Evolutionary conservation across 1,140 invertebrate genomes (phyloP), one percentile per base, ranked within the genome.

Genomic region (Monochamus saltuarius): DNA sequence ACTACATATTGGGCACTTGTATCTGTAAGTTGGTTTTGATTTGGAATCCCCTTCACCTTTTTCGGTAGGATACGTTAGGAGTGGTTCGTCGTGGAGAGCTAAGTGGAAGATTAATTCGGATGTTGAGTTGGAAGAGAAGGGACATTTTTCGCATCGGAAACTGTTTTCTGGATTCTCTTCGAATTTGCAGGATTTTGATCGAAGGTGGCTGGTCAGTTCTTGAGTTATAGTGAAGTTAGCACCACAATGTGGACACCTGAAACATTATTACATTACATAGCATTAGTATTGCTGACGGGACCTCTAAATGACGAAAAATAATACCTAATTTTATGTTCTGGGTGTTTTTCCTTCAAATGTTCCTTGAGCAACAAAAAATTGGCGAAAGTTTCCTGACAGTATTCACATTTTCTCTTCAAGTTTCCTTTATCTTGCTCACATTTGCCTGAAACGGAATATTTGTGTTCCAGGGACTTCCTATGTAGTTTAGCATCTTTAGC

Each of bases 121-220:
- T 36, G 76, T 67, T 0, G 79, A 81, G 19, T 79, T 66, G 2
- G 77, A 78, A 0, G 68, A 72, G 65, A 77, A 85, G 2, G 62
- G 45, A 64, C 83, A 85, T 3, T 72, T 73, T 1, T 66, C 62
- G 61, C 83, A 84, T 47, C 61, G 75, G 70, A 75, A 60, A 8
- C 56, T 54, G 13, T 70, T 67, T 42, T 54, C 58, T 11, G 57
- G 40, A 11, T 36, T 45, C 1, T 62, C 54, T 55, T 64, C 52
- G 59, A 81, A 80, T 54, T 77, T 71, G 46, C 84, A 86, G 1
- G 81, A 76, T 58, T 85, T 85, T 34, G 71, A 76, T 56, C 82
- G 76, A 0, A 88, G 81, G 68, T 91, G 89, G 11, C 82, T 81
- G 0, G 86, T 84, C 7, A 91, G 78, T 66, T 90, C 88, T 78